Evolutionary conservation across 2,113 vertebrate species (phyloP).

Genomic region (Psittacus erithacus): DNA sequence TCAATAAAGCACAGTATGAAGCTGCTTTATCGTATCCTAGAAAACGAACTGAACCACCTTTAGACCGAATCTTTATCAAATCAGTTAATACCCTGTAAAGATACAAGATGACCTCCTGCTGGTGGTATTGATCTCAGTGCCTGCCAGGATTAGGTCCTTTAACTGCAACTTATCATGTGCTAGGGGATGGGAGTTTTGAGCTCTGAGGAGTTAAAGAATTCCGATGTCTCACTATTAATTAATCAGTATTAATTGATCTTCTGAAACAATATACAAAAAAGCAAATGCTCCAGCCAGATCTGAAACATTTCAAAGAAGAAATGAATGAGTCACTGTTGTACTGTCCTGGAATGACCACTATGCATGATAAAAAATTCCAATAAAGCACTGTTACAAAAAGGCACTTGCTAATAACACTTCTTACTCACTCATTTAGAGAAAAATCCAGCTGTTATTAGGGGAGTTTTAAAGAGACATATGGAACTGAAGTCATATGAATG

Average conservation of each 20-base stretch:
- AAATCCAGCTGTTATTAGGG: slow-evolving; percentile 20
- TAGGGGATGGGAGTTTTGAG: not conserved
- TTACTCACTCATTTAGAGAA: slow-evolving; percentile 41
- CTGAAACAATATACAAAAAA: not conserved
- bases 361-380: not conserved
- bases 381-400: not conserved
- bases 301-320: slow-evolving; percentile 5
- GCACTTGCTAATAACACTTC: not conserved
- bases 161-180: not conserved
- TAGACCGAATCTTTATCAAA: not conserved
- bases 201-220: not conserved
- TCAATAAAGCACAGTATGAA: not conserved
- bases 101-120: not conserved
- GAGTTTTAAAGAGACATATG: slow-evolving; percentile 24
- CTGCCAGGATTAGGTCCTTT: not conserved
- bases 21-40: not conserved
- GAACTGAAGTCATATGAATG: slow-evolving; percentile 41
- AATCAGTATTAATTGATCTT: not conserved
- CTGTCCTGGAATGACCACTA: not conserved
- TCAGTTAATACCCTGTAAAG: not conserved
- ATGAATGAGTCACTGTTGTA: not conserved
- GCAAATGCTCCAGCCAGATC: not conserved
- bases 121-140: not conserved
- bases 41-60: not conserved
- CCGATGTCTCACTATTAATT: not conserved